Evolutionary conservation across 2,888 invertebrate species (phyloP).

Genomic region (Meandrusa payeni): DNA sequence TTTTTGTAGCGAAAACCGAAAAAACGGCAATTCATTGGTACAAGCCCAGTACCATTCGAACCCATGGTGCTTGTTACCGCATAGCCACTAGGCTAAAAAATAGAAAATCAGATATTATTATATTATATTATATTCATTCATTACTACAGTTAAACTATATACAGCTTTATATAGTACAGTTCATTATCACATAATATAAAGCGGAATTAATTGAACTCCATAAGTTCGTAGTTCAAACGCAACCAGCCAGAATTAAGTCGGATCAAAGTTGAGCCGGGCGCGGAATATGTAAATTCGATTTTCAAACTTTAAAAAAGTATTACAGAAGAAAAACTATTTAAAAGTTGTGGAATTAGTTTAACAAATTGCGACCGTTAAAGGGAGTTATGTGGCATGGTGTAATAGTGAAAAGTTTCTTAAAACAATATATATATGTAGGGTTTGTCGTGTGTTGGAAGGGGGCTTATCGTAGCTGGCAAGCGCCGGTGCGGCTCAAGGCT

Average conservation of each 20-base stretch:
- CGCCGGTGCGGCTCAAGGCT: constrained; percentile 32
- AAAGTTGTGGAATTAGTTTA: constrained; percentile 24
- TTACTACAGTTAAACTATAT: too few relatives aligned
- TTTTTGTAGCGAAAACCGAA: too few relatives aligned
- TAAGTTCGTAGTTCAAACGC: constrained; percentile 9
- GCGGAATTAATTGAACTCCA: constrained; percentile 4
- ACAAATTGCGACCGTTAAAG: constrained; percentile 26
- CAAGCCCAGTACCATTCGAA: too few relatives aligned
- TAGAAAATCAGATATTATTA: too few relatives aligned
- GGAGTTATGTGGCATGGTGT: constrained; percentile 15
- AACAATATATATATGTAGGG: constrained; percentile 47
- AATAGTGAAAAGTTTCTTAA: constrained; percentile 28
- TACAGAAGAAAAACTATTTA: constrained; percentile 17
- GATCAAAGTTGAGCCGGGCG: constrained; percentile 11
- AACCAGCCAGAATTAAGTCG: constrained; percentile 16
- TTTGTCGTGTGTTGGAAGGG: constrained; percentile 38
- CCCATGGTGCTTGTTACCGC: too few relatives aligned
- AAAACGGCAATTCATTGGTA: too few relatives aligned
- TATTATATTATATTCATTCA: too few relatives aligned
- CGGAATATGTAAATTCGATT: constrained; percentile 22
- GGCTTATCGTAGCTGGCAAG: constrained; percentile 40
- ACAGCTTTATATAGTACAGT: too few relatives aligned
- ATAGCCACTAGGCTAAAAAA: too few relatives aligned
- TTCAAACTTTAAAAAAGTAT: constrained; percentile 18
- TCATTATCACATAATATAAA: too few relatives aligned